Evolutionary conservation across 2,888 invertebrate species (phyloP), one percentile per base, ranked within the genome.

Genomic region (Acleris emargana): DNA sequence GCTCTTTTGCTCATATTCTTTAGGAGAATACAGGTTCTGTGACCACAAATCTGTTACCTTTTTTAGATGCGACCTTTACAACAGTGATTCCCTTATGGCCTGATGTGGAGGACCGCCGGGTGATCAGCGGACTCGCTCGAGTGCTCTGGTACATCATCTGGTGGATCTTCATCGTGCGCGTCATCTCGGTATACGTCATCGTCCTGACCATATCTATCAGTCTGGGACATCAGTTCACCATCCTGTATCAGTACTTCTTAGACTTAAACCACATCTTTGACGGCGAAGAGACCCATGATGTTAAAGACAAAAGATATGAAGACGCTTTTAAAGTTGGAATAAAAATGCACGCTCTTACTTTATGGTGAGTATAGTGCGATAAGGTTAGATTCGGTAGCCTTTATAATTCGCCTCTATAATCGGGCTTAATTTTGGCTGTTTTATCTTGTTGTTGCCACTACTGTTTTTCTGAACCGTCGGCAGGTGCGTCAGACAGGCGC

Each of bases 31-130:
- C 38, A 13, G 13, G 13, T 38, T 42, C 1, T 2, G 5, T 42
- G 13, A 51, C 9, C 5, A 2, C 11, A 18, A 13, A 16, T 52
- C 38, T 42, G 3, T 47, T 49, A 17, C 6, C 0, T 25, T 20
- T 64, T 60, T n/a, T 52, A 66, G 66, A 61, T 11, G 51, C 55
- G 13, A 62, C 61, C 1, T 68, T 68, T 25, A 53, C 60, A 22
- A 66, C 62, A 13, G 22, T 68, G 1, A 60, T 67, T 16, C 58
- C 68, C 1, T 11, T 42, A 0, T 68, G 68, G 68, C 68, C 68
- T 0, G 67, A 63, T 16, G 58, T 59, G 0, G 58, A 55, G 11
- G 67, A 68, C 16, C 50, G 38, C 0, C 45, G 67, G 6, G 6
- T 3, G 2, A n/a, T 58, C 5, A 60, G 67, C n/a, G 43, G 58